Conservation (phyloP, 2,113 vertebrate species). For the Odocoileus hemionus region DNA sequence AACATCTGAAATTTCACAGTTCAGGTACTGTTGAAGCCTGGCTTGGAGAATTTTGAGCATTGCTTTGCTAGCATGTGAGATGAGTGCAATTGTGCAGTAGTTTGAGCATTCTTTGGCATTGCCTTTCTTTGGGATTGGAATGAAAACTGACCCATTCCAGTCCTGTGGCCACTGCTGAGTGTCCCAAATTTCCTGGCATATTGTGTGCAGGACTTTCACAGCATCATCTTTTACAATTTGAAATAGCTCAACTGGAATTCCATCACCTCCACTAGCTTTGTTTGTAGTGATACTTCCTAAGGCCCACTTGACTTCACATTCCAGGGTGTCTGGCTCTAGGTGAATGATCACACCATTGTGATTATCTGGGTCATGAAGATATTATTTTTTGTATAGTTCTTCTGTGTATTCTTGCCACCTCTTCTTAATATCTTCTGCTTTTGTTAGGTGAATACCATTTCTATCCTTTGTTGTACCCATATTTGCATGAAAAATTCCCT, state of each 20-base stretch:
- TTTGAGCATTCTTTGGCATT: background rate
- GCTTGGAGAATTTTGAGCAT: background rate
- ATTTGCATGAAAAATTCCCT: background rate
- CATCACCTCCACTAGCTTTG: background rate
- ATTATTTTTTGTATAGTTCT: background rate
- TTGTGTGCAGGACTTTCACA: background rate
- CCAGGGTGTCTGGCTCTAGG: background rate
- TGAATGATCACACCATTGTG: background rate
- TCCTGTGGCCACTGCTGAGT: background rate
- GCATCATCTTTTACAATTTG: background rate
- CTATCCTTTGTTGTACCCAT: background rate
- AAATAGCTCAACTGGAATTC: background rate
- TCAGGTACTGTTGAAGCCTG: background rate
- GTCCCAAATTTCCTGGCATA: background rate
- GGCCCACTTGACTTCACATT: background rate
- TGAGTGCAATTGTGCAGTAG: background rate
- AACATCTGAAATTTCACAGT: background rate
- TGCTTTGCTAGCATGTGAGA: background rate
- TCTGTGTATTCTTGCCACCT: background rate
- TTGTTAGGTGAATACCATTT: background rate
- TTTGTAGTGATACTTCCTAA: background rate
- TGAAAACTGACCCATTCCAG: background rate
- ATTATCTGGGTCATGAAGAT: background rate
- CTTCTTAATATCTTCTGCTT: background rate
- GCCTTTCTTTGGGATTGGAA: background rate